A percentile compares a stretch with the other conserved stretches of the same genome.
Evolutionary conservation across 2,888 invertebrate species (phyloP).

Genomic region (Psococerastis gibbosa): DNA sequence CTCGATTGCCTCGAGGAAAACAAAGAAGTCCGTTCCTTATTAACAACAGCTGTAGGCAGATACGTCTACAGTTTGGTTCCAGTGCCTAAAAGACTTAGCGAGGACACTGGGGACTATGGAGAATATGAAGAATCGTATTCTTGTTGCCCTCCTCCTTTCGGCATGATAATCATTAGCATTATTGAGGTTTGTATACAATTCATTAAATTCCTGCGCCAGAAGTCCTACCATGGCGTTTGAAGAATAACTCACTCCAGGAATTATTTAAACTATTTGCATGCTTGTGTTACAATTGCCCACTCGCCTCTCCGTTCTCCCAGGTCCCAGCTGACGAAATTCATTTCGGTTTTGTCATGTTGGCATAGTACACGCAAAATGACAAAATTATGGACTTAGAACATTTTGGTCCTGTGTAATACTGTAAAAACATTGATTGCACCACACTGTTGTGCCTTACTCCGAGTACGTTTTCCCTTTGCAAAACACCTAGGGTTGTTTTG

Average conservation of each 20-base stretch:
- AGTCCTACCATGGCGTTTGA: too few species aligned
- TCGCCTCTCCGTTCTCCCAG: not conserved
- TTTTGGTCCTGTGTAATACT: too few species aligned
- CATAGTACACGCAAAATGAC: too few species aligned
- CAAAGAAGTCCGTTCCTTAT: slow-evolving; percentile 37
- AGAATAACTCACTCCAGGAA: too few species aligned
- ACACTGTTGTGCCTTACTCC: too few species aligned
- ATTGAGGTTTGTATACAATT: slow-evolving; percentile 44
- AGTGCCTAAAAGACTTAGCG: slow-evolving; percentile 18
- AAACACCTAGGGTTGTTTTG: too few species aligned
- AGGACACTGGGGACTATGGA: slow-evolving; percentile 33
- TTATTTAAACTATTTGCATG: not conserved
- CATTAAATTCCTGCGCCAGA: not conserved
- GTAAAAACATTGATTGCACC: too few species aligned
- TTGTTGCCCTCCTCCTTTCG: slow-evolving; percentile 80
- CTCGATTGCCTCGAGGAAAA: slow-evolving; percentile 23
- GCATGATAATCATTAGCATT: slow-evolving; percentile 77
- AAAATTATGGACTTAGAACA: too few species aligned
- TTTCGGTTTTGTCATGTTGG: not conserved
- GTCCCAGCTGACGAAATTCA: too few species aligned
- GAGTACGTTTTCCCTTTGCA: too few species aligned
- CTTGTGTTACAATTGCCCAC: not conserved
- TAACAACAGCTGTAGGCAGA: slow-evolving; percentile 41
- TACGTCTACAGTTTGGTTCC: slow-evolving; percentile 39
- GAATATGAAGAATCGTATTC: slow-evolving; percentile 81